Conservation (phyloP, 2,888 invertebrate genomes). For the Sialis lutaria region DNA sequence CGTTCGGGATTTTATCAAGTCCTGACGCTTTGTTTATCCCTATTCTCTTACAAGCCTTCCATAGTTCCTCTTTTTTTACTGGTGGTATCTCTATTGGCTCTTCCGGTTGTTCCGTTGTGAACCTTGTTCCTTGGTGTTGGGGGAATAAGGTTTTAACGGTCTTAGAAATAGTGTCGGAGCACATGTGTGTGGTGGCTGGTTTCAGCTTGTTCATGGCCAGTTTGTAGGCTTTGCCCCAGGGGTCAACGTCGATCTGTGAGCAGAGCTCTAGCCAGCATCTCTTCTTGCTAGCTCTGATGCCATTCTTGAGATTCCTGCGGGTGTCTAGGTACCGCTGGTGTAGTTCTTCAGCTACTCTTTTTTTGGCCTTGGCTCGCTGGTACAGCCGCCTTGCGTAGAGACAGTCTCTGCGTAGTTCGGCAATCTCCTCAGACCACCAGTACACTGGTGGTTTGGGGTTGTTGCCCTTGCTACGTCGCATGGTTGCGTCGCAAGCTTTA, state of each 20-base stretch:
- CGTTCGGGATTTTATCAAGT: neutral
- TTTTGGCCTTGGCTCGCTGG: neutral
- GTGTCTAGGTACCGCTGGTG: neutral
- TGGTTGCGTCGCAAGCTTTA: neutral
- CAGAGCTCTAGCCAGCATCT: neutral
- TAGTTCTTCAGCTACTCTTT: neutral
- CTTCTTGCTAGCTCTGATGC: neutral
- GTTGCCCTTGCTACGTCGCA: neutral
- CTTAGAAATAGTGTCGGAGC: neutral
- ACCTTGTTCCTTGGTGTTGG: neutral
- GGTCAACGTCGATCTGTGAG: neutral
- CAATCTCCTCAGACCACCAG: too few species aligned
- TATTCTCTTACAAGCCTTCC: neutral
- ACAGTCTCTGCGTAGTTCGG: too few species aligned
- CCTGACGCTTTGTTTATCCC: neutral
- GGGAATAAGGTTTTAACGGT: neutral
- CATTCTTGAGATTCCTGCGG: neutral
- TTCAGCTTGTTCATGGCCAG: neutral
- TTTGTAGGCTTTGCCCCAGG: neutral
- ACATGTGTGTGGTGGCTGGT: neutral
- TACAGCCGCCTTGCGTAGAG: neutral
- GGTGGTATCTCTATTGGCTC: neutral
- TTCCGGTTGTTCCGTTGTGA: neutral
- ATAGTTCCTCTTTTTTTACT: neutral
- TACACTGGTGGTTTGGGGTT: neutral